Evolutionary conservation across 2,888 invertebrate species (phyloP).

Genomic region (Xanthia icteritia): DNA sequence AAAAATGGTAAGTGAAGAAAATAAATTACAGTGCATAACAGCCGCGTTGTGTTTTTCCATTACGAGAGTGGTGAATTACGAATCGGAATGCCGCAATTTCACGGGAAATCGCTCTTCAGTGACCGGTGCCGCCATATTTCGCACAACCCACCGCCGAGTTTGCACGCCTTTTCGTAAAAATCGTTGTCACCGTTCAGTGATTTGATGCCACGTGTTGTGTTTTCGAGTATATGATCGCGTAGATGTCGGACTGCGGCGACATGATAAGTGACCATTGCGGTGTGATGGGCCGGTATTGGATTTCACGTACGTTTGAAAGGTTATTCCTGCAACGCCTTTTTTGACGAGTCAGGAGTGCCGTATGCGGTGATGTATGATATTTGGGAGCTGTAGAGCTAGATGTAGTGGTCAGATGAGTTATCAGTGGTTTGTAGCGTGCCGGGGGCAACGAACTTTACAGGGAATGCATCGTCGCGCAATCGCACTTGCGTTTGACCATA

Average conservation of each 20-base stretch:
- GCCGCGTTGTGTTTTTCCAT: conserved; percentile 78
- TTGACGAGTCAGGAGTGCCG: conserved; percentile 77
- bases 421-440: conserved; percentile 72
- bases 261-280: conserved; percentile 67
- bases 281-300: conserved; percentile 84
- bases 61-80: conserved; percentile 71
- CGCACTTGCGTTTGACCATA: conserved; percentile 88
- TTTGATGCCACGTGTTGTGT: conserved; percentile 89
- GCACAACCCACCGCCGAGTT: conserved; percentile 86
- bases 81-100: conserved; percentile 76
- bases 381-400: conserved; percentile 60
- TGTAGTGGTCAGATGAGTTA: conserved; percentile 69
- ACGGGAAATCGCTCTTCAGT: conserved; percentile 77
- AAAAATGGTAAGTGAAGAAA: conserved; percentile 90
- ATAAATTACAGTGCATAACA: conserved; percentile 82
- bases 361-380: conserved; percentile 62
- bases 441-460: conserved; percentile 87
- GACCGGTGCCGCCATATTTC: conserved; percentile 90
- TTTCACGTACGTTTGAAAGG: conserved; percentile 87
- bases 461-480: conserved; percentile 88
- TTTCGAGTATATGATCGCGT: conserved; percentile 69
- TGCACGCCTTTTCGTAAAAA: conserved; percentile 88
- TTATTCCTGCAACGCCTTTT: conserved; percentile 88
- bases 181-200: conserved; percentile 89
- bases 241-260: conserved; percentile 62